phyloP scores from a whole-genome alignment of 2,113 vertebrate genomes.

The Cyphomyrus discorhynchus region DNA sequence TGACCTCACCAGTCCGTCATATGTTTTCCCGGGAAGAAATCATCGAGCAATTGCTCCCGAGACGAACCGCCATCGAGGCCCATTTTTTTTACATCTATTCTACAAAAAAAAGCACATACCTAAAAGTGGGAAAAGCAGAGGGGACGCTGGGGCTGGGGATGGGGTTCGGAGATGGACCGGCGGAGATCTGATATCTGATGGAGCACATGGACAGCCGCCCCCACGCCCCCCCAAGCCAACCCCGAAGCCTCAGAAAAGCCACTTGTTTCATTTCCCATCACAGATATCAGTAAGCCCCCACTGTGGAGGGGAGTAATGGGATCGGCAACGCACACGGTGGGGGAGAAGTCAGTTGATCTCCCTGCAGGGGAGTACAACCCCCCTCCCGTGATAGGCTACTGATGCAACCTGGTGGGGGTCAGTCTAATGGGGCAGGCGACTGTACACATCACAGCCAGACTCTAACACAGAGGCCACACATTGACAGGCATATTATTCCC shows the following conservation, averaged over 20 bases:
- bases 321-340: neutral
- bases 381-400: neutral
- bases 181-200: neutral
- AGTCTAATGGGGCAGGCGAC: neutral
- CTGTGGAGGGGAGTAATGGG: neutral
- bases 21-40: neutral
- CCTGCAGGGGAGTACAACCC: neutral
- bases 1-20: neutral
- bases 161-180: neutral
- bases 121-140: neutral
- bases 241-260: neutral
- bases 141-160: neutral
- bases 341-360: neutral
- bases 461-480: neutral
- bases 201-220: neutral
- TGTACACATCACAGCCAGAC: neutral
- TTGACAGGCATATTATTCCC: neutral
- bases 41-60: neutral
- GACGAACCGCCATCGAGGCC: neutral
- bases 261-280: constrained; percentile 8
- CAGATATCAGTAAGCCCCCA: neutral
- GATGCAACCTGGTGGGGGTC: neutral
- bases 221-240: neutral
- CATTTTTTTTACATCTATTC: neutral
- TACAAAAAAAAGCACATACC: neutral